Base-by-base conservation (phyloP, 2,797 vertebrate genomes). In the Adelosebastes latens region DNA sequence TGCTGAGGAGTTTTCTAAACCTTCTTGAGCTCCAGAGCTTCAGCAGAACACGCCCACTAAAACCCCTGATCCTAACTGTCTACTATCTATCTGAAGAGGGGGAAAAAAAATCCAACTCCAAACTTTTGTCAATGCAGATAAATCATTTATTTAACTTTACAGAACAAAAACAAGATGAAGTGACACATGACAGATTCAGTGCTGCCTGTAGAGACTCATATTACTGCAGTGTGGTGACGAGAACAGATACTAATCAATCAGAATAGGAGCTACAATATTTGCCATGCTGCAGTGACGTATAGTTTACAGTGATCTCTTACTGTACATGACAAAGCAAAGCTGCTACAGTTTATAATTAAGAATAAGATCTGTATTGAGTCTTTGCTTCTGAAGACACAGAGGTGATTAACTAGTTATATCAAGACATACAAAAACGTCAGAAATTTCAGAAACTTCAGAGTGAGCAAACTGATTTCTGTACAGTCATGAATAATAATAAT, bases 101-200 rank as follows among this genome's bases (percentile, higher is more conserved):
- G 2, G 6, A 61, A 75, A 53, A 67, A 61, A 22, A n/a, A n/a
- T 16, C 63, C 27, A 69, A 68, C 34, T 69, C 77, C 77, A 88
- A 79, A 85, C 53, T 58, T 46, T 89, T 85, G 56, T 89, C 63
- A 85, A 87, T 95, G 94, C 94, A 93, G 87, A 91, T 88, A 90
- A 87, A 85, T 80, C 24, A 53, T 94, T 94, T 94, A 94, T 94
- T 94, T 91, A 34, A 85, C 84, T 90, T 81, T 29, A 84, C 80
- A 85, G 74, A 86, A 83, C 66, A 81, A 77, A 88, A 90, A 73
- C 72, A 76, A 78, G 77, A 84, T 82, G 34, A 75, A 14, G 39
- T 67, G 71, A 86, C 60, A 52, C 39, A 49, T 52, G 20, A 64
- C 32, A 60, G 53, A 74, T 75, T 29, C 25, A 18, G 31, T 56